Conservation (phyloP, 2,113 vertebrate species). For the Rhinopomastus cyanomelas region DNA sequence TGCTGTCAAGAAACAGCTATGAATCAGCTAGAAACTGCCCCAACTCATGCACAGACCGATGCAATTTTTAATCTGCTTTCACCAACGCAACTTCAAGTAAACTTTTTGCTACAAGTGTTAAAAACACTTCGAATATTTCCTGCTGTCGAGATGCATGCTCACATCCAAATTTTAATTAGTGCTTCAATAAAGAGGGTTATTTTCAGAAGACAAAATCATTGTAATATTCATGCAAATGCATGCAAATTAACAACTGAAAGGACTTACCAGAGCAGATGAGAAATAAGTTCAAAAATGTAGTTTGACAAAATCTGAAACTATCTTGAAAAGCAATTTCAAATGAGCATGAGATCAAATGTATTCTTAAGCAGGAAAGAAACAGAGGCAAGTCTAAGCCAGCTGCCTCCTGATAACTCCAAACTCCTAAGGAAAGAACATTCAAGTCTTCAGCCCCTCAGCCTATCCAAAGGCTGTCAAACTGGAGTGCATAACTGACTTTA, state of each 20-base stretch:
- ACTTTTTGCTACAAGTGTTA: not conserved
- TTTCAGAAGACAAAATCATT: not conserved
- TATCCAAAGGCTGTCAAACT: not conserved
- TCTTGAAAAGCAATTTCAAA: not conserved
- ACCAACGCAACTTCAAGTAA: not conserved
- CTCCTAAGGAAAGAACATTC: not conserved
- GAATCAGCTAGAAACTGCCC: not conserved
- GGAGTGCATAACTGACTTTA: rapidly evolving
- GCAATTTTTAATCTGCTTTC: not conserved
- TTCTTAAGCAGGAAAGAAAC: not conserved
- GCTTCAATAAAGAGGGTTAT: not conserved
- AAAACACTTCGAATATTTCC: not conserved
- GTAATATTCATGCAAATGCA: not conserved
- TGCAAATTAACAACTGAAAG: not conserved
- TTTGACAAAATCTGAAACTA: not conserved
- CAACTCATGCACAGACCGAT: not conserved
- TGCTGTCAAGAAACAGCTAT: not conserved
- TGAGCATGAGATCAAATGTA: not conserved
- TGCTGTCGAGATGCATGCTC: not conserved
- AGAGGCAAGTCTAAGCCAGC: not conserved
- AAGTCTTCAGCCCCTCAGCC: not conserved
- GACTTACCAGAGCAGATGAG: not conserved
- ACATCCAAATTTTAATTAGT: not conserved
- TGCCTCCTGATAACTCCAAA: not conserved
- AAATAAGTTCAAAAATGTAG: not conserved